Evolutionary conservation across 2,797 vertebrate genomes (phyloP).

Genomic region (Echeneis naucrates): DNA sequence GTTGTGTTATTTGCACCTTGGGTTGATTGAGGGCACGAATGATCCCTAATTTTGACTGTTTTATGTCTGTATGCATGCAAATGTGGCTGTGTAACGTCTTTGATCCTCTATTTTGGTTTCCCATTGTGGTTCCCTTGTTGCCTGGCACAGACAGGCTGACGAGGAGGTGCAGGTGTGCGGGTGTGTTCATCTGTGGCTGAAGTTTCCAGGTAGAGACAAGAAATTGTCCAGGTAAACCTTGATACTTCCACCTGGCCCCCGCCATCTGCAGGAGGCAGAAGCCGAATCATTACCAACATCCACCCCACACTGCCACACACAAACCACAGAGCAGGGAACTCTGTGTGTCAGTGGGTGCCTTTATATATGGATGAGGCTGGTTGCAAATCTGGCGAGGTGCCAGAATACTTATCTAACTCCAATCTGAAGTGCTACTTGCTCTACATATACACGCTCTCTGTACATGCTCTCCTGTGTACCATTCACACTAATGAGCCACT

Average conservation of each 20-base stretch:
- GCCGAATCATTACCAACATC: conserved; percentile 47
- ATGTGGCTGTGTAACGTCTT: conserved; percentile 39
- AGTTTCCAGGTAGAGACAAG: conserved; percentile 50
- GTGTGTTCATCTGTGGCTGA: conserved; percentile 48
- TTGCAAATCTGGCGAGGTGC: conserved; percentile 69
- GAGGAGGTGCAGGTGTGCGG: conserved; percentile 59
- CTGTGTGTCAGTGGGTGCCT: conserved; percentile 14
- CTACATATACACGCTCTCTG: conserved; percentile 64
- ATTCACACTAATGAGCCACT: conserved; percentile 81
- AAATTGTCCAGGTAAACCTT: conserved; percentile 62
- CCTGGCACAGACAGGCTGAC: conserved; percentile 46
- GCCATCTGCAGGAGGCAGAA: conserved; percentile 57
- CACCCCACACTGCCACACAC: conserved; percentile 26
- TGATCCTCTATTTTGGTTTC: conserved; percentile 53
- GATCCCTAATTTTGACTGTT: conserved; percentile 45
- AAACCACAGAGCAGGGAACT: conserved; percentile 49
- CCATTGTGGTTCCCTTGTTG: conserved; percentile 49
- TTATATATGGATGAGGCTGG: conserved; percentile 32
- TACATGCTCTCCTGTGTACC: conserved; percentile 75
- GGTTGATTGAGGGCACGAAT: conserved; percentile 49
- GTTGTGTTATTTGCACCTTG: conserved; percentile 37
- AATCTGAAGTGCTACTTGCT: conserved; percentile 74
- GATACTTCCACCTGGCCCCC: conserved; percentile 50
- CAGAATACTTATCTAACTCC: conserved; percentile 84
- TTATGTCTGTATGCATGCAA: conserved; percentile 17